Conservation (phyloP, 1,140 invertebrate species). For the Portunus trituberculatus region DNA sequence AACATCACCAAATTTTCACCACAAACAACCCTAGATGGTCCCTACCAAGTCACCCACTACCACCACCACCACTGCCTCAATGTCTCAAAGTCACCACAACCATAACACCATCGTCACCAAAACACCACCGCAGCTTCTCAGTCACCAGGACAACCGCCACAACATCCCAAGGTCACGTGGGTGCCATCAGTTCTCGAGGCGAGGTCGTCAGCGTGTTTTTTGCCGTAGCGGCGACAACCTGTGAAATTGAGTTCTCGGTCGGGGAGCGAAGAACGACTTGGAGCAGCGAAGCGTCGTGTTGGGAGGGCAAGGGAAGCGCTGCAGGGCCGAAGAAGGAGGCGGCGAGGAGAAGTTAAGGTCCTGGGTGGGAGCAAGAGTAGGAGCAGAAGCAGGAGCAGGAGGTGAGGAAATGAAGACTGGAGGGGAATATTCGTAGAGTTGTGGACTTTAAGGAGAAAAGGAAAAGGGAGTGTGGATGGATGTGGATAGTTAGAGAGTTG, state of each 20-base stretch:
- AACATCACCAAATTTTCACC: too few species aligned
- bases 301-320: neutral
- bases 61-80: too few species aligned
- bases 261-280: neutral
- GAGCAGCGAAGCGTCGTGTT: conserved; percentile 17
- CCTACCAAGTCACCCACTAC: too few species aligned
- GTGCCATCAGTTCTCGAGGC: neutral
- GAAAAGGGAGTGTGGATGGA: too few species aligned
- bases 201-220: neutral
- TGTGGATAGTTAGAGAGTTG: too few species aligned
- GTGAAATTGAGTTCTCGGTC: conserved; percentile 11
- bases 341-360: neutral
- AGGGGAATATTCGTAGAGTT: too few species aligned
- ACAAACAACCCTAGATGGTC: too few species aligned
- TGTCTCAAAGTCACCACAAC: neutral
- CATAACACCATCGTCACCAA: neutral
- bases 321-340: neutral
- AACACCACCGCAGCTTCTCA: neutral
- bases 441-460: too few species aligned
- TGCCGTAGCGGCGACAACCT: neutral
- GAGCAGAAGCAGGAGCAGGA: neutral
- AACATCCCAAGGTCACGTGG: neutral
- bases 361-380: neutral
- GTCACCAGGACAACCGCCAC: neutral
- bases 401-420: neutral